Percentiles rank a stretch among this genome's conserved stretches.
These are phyloP conservation scores for Masnerella sp. DNA, from an alignment of 2,888 invertebrate species.

Conservation along the genomic window DNA sequence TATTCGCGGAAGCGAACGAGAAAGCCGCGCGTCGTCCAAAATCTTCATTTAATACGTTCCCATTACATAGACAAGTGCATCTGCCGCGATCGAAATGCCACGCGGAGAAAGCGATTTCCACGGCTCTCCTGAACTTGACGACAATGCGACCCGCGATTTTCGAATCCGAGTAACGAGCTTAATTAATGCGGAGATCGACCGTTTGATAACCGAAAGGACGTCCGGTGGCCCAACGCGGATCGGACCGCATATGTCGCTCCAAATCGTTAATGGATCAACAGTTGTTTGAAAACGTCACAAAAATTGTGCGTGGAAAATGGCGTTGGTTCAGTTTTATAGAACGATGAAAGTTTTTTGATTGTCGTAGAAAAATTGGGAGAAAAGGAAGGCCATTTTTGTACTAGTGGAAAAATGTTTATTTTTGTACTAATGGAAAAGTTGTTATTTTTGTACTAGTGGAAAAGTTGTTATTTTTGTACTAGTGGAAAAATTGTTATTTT, in stretches of 20 bases:
- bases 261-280: constrained; percentile 40
- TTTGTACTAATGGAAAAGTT: no score
- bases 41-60: constrained; percentile 58
- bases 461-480: no score
- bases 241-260: constrained; percentile 53
- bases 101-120: constrained; percentile 58
- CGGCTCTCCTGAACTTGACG: constrained; percentile 53
- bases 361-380: no score
- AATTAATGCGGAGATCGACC: constrained; percentile 58
- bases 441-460: no score
- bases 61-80: constrained; percentile 57
- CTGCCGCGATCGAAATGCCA: constrained; percentile 50
- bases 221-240: constrained; percentile 23
- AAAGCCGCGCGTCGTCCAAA: constrained; percentile 50
- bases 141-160: constrained; percentile 49
- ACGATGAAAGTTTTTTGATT: constrained; percentile 21
- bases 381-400: no score
- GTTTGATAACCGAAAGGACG: constrained; percentile 59
- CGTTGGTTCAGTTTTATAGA: not conserved
- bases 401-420: no score
- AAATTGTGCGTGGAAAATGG: constrained; percentile 21
- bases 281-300: constrained; percentile 29
- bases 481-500: no score
- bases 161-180: constrained; percentile 57
- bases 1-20: constrained; percentile 49